Evolutionary conservation across 2,113 vertebrate genomes (phyloP).

Genomic region (Triplophysa tibetana): DNA sequence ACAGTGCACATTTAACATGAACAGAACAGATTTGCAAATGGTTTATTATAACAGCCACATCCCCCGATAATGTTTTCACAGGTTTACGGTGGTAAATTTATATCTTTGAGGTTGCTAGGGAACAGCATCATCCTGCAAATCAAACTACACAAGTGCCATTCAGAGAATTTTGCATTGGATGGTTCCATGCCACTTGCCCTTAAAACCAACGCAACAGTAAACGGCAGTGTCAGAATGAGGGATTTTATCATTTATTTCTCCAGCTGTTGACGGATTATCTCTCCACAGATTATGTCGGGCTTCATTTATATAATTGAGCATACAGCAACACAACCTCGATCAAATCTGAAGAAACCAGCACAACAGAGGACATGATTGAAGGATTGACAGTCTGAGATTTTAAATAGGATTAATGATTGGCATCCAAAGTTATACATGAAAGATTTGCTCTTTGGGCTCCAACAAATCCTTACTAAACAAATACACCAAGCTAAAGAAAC

Average conservation of each 20-base stretch:
- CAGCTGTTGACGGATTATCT: conserved; percentile 11
- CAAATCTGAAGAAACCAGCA: neutral
- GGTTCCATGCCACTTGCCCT: neutral
- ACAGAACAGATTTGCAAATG: no score
- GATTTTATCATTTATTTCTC: neutral
- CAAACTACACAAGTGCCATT: neutral
- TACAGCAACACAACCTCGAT: neutral
- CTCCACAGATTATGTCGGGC: neutral
- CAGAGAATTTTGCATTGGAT: neutral
- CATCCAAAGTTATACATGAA: neutral
- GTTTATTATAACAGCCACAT: no score
- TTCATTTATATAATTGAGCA: conserved; percentile 25
- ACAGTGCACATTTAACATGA: neutral
- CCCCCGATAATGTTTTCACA: no score
- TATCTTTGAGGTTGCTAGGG: neutral
- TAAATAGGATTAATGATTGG: neutral
- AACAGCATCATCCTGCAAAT: neutral
- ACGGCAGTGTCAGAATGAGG: neutral
- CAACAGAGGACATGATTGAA: neutral
- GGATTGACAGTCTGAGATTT: neutral
- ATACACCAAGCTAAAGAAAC: neutral
- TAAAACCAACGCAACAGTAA: neutral
- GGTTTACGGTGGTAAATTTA: no score
- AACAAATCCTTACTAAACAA: neutral
- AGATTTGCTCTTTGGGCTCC: neutral